Evolutionary conservation across 2,797 vertebrate species (phyloP), one percentile per base, ranked within the genome.

Genomic region (Salmo trutta): DNA sequence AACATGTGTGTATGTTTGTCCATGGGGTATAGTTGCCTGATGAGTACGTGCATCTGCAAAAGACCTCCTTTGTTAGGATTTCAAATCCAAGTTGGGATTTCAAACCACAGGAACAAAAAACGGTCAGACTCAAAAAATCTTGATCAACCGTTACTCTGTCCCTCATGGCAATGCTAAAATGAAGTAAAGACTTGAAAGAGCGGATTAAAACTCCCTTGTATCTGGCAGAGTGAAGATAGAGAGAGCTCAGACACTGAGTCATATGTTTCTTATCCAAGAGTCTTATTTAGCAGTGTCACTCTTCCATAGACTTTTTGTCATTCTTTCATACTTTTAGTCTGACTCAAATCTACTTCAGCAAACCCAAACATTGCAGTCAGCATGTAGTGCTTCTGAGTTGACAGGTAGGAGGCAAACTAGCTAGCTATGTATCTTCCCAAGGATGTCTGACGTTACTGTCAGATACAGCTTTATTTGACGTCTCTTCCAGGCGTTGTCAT

Each of bases 81-180:
- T 59, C 27, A 51, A 52, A 70, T 36, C 33, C 33, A 36, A 36
- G 33, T 36, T 36, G 6, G 33, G 33, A 36, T 36, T 36, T 36
- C 27, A 51, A 52, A 70, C 16, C 19, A 59, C 53, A 54, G 15
- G 24, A 19, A 36, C n/a, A 73, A 59, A 56, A 7, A 73, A 59
- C 17, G 1, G 52, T 56, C 5, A 59, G 29, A 62, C 19, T 59
- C 24, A 12, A 8, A 21, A 27, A 41, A 59, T 74, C 51, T 27
- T 68, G 66, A 76, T 82, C 77, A 77, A 56, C 52, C 31, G 36
- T 72, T 64, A 75, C 27, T 71, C 66, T 71, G 56, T 74, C 71
- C 79, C 71, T 66, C 41, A 54, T 72, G 71, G 54, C 17, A 71
- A 17, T 24, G 33, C 65, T 59, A 75, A 69, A 71, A 52, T 31